A percentile compares a stretch with the other conserved stretches of the same genome.
phyloP scores from a whole-genome alignment of 2,113 vertebrate species.

The Cercopithecus mona region DNA sequence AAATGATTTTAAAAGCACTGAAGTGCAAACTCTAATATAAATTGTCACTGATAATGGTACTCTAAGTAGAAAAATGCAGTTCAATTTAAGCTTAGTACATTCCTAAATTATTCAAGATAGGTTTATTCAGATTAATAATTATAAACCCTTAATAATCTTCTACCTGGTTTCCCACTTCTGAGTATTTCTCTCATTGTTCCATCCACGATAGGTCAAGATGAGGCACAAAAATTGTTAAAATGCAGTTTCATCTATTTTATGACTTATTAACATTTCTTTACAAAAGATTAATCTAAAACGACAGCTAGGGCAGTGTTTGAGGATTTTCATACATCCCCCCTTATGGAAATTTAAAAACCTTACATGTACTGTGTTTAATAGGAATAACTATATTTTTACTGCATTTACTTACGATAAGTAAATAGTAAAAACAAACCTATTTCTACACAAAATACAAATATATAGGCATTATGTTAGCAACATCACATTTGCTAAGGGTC shows the following conservation, averaged over 20 bases:
- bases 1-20: slow-evolving; percentile 40
- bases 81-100: neutral
- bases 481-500: neutral
- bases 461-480: neutral
- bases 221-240: neutral
- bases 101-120: neutral
- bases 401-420: neutral
- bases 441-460: neutral
- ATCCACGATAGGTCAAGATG: neutral
- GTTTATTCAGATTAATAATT: neutral
- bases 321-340: neutral
- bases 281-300: neutral
- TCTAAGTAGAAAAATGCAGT: neutral
- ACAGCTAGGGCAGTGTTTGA: neutral
- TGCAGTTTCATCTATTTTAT: neutral
- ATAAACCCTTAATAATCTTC: neutral
- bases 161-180: neutral
- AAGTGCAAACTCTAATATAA: neutral
- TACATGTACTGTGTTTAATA: neutral
- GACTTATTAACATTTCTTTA: neutral
- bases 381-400: neutral
- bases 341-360: neutral
- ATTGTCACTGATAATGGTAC: neutral
- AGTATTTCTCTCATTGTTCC: neutral
- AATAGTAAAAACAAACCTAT: neutral